Evolutionary conservation across 2,113 vertebrate genomes (phyloP).

Genomic region (Eonycteris spelaea): DNA sequence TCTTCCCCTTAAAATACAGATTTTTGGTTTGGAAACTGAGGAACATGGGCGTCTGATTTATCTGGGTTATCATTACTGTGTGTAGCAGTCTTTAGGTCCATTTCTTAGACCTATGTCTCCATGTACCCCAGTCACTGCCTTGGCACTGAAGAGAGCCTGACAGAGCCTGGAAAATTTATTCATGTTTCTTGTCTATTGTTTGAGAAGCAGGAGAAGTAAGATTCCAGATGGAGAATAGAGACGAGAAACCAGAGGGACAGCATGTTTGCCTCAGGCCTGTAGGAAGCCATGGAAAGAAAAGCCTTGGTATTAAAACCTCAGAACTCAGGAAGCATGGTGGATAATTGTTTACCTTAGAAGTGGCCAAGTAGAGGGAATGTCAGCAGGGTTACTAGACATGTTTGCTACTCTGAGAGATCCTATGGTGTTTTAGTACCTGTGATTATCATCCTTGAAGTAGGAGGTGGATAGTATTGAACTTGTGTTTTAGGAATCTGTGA

Average conservation of each 20-base stretch:
- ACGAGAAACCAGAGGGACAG: background rate
- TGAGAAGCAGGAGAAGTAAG: slow-evolving; percentile 14
- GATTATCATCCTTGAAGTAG: background rate
- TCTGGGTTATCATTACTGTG: background rate
- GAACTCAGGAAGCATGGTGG: background rate
- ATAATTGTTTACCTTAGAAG: background rate
- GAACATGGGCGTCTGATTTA: background rate
- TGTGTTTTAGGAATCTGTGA: background rate
- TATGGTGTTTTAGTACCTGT: background rate
- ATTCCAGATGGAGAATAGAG: background rate
- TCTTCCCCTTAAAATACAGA: background rate
- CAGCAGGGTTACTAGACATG: background rate
- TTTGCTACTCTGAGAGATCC: background rate
- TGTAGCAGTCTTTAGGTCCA: background rate
- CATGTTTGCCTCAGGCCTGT: background rate
- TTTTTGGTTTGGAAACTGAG: background rate
- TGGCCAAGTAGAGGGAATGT: background rate
- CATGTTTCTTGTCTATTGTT: slow-evolving; percentile 1
- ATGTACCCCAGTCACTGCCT: background rate
- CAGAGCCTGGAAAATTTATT: background rate
- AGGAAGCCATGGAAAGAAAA: background rate
- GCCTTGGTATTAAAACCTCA: background rate
- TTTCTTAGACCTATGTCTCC: background rate
- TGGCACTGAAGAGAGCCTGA: background rate
- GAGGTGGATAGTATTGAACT: background rate